Conservation (phyloP, 2,113 vertebrate species). For the Eubucco bourcierii region DNA sequence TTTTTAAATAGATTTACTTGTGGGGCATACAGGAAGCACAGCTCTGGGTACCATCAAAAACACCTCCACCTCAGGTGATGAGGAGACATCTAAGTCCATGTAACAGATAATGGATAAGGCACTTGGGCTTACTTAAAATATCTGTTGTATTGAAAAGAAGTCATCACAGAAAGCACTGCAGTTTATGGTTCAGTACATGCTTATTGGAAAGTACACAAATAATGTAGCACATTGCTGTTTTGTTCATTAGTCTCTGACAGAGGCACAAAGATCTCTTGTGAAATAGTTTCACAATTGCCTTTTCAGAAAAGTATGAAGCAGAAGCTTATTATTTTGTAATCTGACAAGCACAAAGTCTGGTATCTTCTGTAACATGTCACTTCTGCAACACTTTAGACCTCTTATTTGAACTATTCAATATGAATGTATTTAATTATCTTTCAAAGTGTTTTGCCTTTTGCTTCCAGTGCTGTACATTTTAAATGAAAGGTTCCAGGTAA, state of each 20-base stretch:
- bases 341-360: slow-evolving; percentile 16
- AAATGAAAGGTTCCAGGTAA: slow-evolving; percentile 19
- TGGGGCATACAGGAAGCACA: background rate
- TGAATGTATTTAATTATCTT: slow-evolving; percentile 39
- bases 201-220: slow-evolving; percentile 8
- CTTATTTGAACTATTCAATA: slow-evolving; percentile 41
- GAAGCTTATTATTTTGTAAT: slow-evolving; percentile 42
- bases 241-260: slow-evolving; percentile 26
- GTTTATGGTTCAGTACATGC: background rate
- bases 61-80: background rate
- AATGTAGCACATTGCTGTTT: background rate
- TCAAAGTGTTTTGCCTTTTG: background rate
- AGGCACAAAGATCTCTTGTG: background rate
- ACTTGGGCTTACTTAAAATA: background rate
- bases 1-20: background rate
- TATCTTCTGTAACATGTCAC: slow-evolving; percentile 29
- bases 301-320: slow-evolving; percentile 8
- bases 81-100: background rate
- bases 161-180: background rate
- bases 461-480: background rate
- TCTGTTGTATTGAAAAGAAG: background rate
- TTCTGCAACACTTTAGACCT: slow-evolving; percentile 8
- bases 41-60: background rate
- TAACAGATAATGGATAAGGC: background rate
- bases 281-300: slow-evolving; percentile 17